A percentile compares a stretch with the other conserved stretches of the same genome.
Conservation (phyloP, 2,797 vertebrate genomes). For the Acanthornis magna region DNA sequence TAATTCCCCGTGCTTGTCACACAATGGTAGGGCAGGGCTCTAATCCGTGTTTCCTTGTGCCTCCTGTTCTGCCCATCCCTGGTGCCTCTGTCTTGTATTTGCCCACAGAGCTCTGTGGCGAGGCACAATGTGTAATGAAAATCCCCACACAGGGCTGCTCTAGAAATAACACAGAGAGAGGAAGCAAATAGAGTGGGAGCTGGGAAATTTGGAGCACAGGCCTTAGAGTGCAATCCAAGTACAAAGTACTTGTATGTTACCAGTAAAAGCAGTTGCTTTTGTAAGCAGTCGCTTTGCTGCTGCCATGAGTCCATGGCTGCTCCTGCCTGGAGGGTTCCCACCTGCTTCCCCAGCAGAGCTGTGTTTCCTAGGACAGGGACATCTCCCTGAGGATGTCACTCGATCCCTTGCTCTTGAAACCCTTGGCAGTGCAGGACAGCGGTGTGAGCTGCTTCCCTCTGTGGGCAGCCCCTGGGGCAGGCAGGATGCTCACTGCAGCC, state of each 20-base stretch:
- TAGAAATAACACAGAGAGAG: not conserved
- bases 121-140: accelerated
- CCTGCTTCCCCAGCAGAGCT: not conserved
- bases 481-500: not conserved
- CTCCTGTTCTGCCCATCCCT: not conserved
- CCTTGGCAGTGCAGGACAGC: not conserved
- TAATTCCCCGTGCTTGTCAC: not conserved
- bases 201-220: not conserved
- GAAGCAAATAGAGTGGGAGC: not conserved
- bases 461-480: accelerated
- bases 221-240: not conserved
- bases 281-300: accelerated
- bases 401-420: too few species aligned
- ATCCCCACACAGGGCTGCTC: not conserved
- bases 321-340: not conserved
- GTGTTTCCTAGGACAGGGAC: not conserved
- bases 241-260: accelerated
- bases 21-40: not conserved
- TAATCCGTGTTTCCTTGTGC: not conserved
- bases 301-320: not conserved
- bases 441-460: not conserved
- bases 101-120: not conserved
- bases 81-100: not conserved
- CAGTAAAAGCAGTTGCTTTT: accelerated
- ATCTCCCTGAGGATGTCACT: accelerated